A percentile compares a stretch with the other conserved stretches of the same genome.
Evolutionary conservation across 2,797 vertebrate genomes (phyloP).

Genomic region (Halcyon badia): DNA sequence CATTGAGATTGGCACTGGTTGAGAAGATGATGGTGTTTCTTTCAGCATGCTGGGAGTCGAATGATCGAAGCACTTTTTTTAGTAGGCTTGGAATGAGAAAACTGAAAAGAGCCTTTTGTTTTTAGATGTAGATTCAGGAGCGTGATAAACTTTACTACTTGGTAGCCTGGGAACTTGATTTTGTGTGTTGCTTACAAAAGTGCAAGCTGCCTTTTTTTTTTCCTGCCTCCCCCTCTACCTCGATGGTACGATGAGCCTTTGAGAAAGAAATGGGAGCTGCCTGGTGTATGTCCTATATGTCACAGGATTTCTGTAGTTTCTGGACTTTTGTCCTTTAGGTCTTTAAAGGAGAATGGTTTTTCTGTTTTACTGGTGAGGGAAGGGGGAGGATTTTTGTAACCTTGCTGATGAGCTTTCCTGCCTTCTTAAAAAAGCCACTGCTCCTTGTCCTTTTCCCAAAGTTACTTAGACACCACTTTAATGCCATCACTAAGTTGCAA

Average conservation of each 20-base stretch:
- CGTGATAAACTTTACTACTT: constrained; percentile 62
- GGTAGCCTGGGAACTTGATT: constrained; percentile 66
- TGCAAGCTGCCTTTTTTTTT: neutral
- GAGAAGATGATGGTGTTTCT: constrained; percentile 31
- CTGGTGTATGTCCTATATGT: neutral
- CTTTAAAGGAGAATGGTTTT: neutral
- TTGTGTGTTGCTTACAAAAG: constrained; percentile 25
- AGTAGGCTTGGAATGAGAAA: constrained; percentile 15
- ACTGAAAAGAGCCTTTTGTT: constrained; percentile 59
- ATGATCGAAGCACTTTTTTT: neutral
- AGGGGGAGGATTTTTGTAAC: neutral
- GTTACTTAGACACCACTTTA: neutral
- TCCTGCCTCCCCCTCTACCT: neutral
- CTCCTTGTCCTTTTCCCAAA: neutral
- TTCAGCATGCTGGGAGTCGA: constrained; percentile 6
- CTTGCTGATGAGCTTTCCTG: neutral
- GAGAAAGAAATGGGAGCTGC: constrained; percentile 4
- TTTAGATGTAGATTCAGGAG: constrained; percentile 41
- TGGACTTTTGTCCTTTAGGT: neutral
- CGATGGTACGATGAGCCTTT: neutral
- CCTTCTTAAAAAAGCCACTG: neutral
- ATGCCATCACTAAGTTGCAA: constrained; percentile 2
- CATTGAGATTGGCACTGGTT: neutral
- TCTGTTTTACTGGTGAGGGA: neutral
- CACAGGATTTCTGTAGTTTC: neutral